A percentile compares a stretch with the other conserved stretches of the same genome.
Conservation (phyloP, 2,113 vertebrate species). For the Zosterops borbonicus region DNA sequence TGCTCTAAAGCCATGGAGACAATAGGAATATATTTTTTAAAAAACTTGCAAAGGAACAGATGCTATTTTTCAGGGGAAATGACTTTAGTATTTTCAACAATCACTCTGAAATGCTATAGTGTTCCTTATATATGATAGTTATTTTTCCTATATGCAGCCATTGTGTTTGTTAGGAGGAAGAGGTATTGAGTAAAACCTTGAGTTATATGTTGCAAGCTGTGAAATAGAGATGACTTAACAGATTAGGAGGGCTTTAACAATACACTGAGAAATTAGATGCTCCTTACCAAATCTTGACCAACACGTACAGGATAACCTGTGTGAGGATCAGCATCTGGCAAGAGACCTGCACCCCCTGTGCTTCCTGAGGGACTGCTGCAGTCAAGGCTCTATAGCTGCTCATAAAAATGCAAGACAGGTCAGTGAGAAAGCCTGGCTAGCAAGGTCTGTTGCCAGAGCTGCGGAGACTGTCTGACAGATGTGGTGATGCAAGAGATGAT, state of each 20-base stretch:
- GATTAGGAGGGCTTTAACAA: background rate
- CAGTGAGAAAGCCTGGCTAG: background rate
- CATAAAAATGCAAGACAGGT: background rate
- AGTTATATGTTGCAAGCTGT: background rate
- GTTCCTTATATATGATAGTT: background rate
- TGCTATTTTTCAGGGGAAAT: background rate
- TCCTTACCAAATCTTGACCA: background rate
- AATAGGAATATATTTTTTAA: background rate
- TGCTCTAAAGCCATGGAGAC: background rate
- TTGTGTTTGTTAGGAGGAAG: background rate
- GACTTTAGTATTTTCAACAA: background rate
- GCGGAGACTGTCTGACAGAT: background rate
- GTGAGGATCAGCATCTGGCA: background rate
- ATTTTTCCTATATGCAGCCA: background rate
- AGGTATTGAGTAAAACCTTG: background rate
- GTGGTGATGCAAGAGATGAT: background rate
- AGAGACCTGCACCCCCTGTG: fast-evolving
- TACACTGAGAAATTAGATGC: background rate
- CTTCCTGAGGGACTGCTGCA: background rate
- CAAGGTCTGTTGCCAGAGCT: background rate
- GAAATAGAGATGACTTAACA: background rate
- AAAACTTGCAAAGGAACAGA: background rate
- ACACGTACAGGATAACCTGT: fast-evolving
- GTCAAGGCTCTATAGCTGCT: background rate
- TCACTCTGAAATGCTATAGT: background rate